Evolutionary conservation across 2,888 invertebrate species (phyloP).

Genomic region (Drosophila neotestacea): DNA sequence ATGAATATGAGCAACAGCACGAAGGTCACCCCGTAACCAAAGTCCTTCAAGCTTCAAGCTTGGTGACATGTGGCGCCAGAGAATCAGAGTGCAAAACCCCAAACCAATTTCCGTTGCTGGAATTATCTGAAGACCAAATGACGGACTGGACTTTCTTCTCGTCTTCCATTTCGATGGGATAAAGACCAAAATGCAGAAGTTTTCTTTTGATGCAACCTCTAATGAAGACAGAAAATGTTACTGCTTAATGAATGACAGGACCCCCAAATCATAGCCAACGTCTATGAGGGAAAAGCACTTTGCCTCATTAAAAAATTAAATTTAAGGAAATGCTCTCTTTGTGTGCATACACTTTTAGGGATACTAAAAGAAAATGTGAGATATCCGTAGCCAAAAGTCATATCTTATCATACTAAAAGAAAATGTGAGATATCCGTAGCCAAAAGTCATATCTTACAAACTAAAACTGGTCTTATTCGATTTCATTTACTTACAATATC

Average conservation of each 20-base stretch:
- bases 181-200: slow-evolving; percentile 21
- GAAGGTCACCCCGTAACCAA: slow-evolving; percentile 70
- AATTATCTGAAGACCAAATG: slow-evolving; percentile 19
- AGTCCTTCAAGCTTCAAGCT: slow-evolving; percentile 61
- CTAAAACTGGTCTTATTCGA: too few species aligned
- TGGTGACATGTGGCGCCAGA: slow-evolving; percentile 63
- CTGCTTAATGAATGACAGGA: slow-evolving; percentile 54
- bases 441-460: not conserved
- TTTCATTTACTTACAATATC: too few species aligned
- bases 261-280: not conserved
- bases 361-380: not conserved
- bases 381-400: not conserved
- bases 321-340: slow-evolving; percentile 13
- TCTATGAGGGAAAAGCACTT: slow-evolving; percentile 36
- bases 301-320: slow-evolving; percentile 63
- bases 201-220: slow-evolving; percentile 56
- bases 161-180: not conserved
- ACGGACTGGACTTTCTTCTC: slow-evolving; percentile 1
- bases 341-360: not conserved
- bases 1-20: slow-evolving; percentile 79
- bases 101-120: slow-evolving; percentile 31
- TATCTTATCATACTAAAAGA: not conserved
- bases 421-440: too few species aligned
- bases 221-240: slow-evolving; percentile 46
- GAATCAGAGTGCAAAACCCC: slow-evolving; percentile 20